Base-by-base conservation (phyloP, 2,797 vertebrate species). In the Anguilla pacifica region DNA sequence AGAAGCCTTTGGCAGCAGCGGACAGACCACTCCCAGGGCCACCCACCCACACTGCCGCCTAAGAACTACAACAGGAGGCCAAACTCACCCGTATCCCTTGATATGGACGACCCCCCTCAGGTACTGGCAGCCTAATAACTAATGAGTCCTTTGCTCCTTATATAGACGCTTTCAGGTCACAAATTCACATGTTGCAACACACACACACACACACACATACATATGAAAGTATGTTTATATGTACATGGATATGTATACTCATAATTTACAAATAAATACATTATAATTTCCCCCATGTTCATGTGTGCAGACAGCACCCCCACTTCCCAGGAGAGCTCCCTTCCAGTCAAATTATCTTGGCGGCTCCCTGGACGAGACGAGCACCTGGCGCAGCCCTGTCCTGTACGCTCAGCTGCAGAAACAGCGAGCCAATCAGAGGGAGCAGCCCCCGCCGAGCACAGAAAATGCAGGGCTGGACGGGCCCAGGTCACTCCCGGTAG, bases 371-470 rank as follows among this genome's bases (percentile, higher is more conserved):
- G 91, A 88, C 19, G 87, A 91, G 31, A 90, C 89, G 0, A 46
- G 77, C 11, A 72, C 88, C 0, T 59, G 28, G 0, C 87, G 92
- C 6, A 89, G 51, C 2, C 86, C 77, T 0, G 86, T 92, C 31
- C 31, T 95, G 15, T 98, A 97, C 0, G 92, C 96, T 25, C 92
- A 94, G 6, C 89, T 96, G 61, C 94, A 92, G 88, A 95, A 96
- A 86, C 87, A 92, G 46, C 91, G 89, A 46, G 70, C 88, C 35
- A 90, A 79, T 13, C 46, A 91, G 31, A 86, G 15, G 53, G 72
- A 72, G 0, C 86, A 85, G 86, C 43, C n/a, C 4, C 88, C 87
- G 6, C 79, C 19, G n/a, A n/a, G 28, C 64, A 77, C 51, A 19
- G 84, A 79, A 6, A 9, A 11, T 82, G 53, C 31, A 35, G 4